These are phyloP conservation scores for Glyphotaelius pellucidus DNA, from an alignment of 2,888 invertebrate genomes.

Conservation along the genomic window DNA sequence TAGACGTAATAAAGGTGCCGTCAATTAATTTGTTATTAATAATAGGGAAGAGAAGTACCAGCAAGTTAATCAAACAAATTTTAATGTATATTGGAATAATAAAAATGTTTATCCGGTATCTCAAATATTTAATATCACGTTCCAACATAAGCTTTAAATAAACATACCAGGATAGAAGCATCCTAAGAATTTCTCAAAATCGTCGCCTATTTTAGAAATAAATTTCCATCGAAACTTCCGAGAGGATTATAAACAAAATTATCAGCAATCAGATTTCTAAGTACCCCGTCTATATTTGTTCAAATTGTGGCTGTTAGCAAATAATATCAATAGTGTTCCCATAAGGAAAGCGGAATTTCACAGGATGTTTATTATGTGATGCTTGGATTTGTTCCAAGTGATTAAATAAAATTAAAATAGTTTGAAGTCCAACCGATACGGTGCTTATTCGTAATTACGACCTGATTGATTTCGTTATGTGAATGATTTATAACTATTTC, in stretches of 20 bases:
- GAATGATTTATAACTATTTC: no score
- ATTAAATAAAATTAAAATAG: conserved; percentile 19
- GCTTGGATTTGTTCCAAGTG: neutral
- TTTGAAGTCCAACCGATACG: conserved; percentile 15
- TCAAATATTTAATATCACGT: neutral
- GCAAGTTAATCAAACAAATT: no score
- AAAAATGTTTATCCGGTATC: no score
- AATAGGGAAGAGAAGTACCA: no score
- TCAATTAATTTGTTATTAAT: no score
- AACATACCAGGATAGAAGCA: neutral
- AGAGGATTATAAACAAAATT: neutral
- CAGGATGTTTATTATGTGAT: neutral
- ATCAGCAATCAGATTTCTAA: neutral
- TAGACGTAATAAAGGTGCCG: no score
- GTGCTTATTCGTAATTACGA: conserved; percentile 19
- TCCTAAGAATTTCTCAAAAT: neutral
- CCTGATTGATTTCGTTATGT: neutral
- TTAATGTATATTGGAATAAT: no score
- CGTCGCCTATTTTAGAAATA: neutral
- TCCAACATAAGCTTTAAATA: neutral
- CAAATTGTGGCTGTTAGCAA: conserved; percentile 19
- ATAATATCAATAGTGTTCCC: conserved; percentile 15
- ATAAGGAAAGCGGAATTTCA: neutral
- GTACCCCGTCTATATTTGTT: neutral
- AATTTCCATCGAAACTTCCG: neutral